phyloP scores from a whole-genome alignment of 1,140 invertebrate species.

The Halesus radiatus region DNA sequence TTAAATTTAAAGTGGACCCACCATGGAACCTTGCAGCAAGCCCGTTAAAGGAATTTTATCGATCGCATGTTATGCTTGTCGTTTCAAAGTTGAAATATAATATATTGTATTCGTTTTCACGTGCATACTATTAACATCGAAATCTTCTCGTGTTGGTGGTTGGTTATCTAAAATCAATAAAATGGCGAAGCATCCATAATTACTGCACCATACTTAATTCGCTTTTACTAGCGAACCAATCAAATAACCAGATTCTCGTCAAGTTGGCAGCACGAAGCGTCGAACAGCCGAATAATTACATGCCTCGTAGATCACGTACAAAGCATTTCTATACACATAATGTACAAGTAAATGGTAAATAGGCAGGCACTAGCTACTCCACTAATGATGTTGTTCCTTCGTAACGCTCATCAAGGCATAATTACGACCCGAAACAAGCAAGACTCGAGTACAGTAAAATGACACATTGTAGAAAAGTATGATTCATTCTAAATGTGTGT shows the following conservation, averaged over 20 bases:
- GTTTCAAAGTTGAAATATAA: no score
- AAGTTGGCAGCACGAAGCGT: not conserved
- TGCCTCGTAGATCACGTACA: conserved; percentile 9
- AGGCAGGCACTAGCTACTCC: not conserved
- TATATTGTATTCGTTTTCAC: no score
- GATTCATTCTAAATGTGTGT: not conserved
- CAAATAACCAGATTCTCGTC: not conserved
- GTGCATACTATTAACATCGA: no score
- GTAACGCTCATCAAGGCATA: conserved; percentile 19
- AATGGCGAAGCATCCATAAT: no score
- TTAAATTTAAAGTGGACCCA: no score
- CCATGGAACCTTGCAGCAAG: no score
- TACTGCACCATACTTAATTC: no score
- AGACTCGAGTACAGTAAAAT: not conserved
- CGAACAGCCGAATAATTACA: conserved; percentile 9
- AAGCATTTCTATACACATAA: not conserved
- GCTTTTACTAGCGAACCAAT: conserved; percentile 15
- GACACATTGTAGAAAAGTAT: not conserved
- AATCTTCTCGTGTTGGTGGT: no score
- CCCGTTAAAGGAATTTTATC: no score
- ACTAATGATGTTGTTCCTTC: conserved; percentile 19
- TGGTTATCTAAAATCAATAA: not conserved
- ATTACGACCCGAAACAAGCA: not conserved
- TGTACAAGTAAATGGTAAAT: not conserved
- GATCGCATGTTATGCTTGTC: no score